These are phyloP conservation scores for Uropetala carovei DNA, from an alignment of 2,888 invertebrate species.

Conservation along the genomic window DNA sequence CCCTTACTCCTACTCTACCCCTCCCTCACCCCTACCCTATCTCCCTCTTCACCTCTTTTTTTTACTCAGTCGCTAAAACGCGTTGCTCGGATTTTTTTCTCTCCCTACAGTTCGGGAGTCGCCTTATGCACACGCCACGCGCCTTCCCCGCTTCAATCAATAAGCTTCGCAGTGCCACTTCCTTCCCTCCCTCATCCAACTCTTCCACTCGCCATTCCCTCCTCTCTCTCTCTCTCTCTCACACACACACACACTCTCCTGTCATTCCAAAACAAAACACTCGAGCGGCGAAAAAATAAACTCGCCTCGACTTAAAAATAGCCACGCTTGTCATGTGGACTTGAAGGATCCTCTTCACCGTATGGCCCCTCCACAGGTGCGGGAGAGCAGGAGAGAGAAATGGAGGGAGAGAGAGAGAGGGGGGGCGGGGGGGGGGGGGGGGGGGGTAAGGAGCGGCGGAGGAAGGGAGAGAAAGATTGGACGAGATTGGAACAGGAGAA, in stretches of 20 bases:
- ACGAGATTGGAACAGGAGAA: background rate
- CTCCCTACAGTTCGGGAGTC: background rate
- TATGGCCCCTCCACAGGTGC: background rate
- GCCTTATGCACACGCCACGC: background rate
- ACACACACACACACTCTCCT: background rate
- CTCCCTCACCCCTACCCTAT: too few species aligned
- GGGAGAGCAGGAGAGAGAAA: background rate
- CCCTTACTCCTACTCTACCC: too few species aligned
- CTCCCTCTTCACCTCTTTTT: too few species aligned
- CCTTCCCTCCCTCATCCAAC: background rate
- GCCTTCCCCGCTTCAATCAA: slow-evolving; percentile 1
- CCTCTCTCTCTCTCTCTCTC: too few species aligned
- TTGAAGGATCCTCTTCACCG: background rate
- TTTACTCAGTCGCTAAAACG: too few species aligned
- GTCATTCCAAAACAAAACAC: background rate
- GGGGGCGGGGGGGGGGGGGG: too few species aligned
- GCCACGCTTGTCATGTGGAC: slow-evolving; percentile 12
- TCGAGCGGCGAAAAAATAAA: background rate
- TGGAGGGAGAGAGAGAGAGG: too few species aligned
- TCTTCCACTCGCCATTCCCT: background rate
- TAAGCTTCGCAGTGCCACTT: background rate
- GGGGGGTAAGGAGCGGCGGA: too few species aligned
- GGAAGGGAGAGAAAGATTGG: background rate
- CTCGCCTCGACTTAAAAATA: background rate
- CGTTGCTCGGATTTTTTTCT: too few species aligned